Evolutionary conservation across 2,888 invertebrate genomes (phyloP).

Genomic region (Hartigia nigra): DNA sequence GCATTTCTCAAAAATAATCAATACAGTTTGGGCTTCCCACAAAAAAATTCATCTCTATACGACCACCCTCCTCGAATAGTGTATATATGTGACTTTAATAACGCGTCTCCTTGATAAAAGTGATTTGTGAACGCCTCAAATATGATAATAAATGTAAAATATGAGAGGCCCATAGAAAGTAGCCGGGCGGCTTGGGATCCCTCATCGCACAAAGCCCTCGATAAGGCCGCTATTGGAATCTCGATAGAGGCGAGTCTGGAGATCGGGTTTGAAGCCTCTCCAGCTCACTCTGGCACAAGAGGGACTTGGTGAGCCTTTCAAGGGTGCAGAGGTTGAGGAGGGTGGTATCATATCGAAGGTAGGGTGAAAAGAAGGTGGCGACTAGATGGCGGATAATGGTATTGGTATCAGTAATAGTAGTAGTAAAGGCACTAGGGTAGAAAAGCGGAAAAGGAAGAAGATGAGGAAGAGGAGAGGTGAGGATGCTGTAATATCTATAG

Average conservation of each 20-base stretch:
- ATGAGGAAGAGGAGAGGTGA: slow-evolving; percentile 29
- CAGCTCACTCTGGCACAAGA: slow-evolving; percentile 16
- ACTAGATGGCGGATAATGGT: slow-evolving; percentile 2
- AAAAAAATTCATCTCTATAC: not conserved
- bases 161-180: slow-evolving; percentile 52
- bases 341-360: not conserved
- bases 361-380: slow-evolving; percentile 24
- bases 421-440: slow-evolving; percentile 9
- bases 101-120: slow-evolving; percentile 37
- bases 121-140: slow-evolving; percentile 57
- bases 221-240: slow-evolving; percentile 65
- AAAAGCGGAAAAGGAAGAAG: slow-evolving; percentile 23
- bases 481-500: not conserved
- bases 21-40: not conserved
- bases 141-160: slow-evolving; percentile 64
- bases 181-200: slow-evolving; percentile 56
- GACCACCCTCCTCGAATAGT: not conserved
- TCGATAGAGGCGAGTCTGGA: slow-evolving; percentile 54
- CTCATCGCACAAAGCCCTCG: slow-evolving; percentile 64
- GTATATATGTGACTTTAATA: slow-evolving; percentile 36
- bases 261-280: slow-evolving; percentile 61
- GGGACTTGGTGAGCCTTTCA: not conserved
- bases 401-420: not conserved
- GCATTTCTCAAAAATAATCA: not conserved
- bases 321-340: not conserved